Base-by-base conservation (phyloP, 2,797 vertebrate genomes). In the Dipus sagitta region DNA sequence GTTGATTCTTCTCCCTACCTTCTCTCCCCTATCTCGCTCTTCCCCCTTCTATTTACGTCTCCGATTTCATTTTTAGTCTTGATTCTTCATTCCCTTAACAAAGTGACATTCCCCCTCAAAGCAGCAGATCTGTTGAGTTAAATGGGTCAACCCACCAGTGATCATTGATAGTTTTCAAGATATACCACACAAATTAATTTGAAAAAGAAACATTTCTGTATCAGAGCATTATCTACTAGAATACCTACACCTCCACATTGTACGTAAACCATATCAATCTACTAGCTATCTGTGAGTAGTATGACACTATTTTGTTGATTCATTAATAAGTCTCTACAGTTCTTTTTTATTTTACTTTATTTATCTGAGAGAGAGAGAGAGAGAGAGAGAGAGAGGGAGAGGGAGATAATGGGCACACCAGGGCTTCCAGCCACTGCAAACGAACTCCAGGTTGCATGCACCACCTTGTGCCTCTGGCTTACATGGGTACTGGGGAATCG, bases 171-270 rank as follows among this genome's bases (percentile, higher is more conserved):
- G 28, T 88, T 80, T 92, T 83, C 70, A 91, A 82, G 85, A 89
- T 68, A 90, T 65, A 34, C 15, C 34, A 92, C 52, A 86, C 79
- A 94, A 80, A 72, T 60, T 86, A 86, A 89, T 52, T 42, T 92
- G 77, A 93, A 84, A 82, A 86, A 47, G 24, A 88, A 23, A 92
- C 60, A 76, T 86, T 34, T 92, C 75, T 83, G n/a, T 38, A 72
- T 21, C 30, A 65, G 8, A 38, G 68, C 30, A 92, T 87, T 81
- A 54, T 87, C 42, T 93, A 76, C 24, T 76, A 86, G 10, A 91
- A 93, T 93, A 78, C 42, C 32, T 23, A 23, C 77, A 28, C n/a
- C 23, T 89, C 83, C 8, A 80, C 24, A 71, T 17, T 78, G 13
- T 76, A 13, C 82, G 7, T 74, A 95, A 95, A 21, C 30, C 7